Evolutionary conservation across 2,797 vertebrate genomes (phyloP).

Genomic region (Ispidina picta): DNA sequence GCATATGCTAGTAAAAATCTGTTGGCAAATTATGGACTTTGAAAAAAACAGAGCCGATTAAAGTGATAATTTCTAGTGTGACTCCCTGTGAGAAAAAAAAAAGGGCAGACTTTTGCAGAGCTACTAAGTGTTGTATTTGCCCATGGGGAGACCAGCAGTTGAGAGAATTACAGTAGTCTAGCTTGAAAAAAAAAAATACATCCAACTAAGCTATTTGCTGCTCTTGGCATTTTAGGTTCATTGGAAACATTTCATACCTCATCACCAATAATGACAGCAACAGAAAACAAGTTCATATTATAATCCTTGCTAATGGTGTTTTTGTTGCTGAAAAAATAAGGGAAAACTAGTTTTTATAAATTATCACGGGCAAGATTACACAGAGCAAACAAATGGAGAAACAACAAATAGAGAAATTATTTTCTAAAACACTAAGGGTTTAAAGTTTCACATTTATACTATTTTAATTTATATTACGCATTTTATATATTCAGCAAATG

Average conservation of each 20-base stretch:
- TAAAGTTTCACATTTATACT: background rate
- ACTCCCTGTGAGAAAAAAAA: background rate
- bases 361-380: background rate
- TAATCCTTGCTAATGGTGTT: constrained; percentile 32
- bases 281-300: constrained; percentile 37
- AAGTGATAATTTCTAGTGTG: constrained; percentile 22
- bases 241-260: constrained; percentile 52
- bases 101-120: constrained; percentile 13
- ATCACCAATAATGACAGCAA: constrained; percentile 12
- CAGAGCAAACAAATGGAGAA: background rate
- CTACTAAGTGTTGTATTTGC: constrained; percentile 22
- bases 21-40: constrained; percentile 48
- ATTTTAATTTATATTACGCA: background rate
- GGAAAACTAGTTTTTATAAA: background rate
- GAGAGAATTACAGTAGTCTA: background rate
- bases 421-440: background rate
- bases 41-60: constrained; percentile 21
- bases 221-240: constrained; percentile 44
- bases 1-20: constrained; percentile 32
- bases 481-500: background rate
- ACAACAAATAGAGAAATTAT: background rate
- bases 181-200: background rate
- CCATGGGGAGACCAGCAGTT: constrained; percentile 5
- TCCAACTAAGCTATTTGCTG: background rate
- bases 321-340: constrained; percentile 12